Evolutionary conservation across 2,797 vertebrate genomes (phyloP).

Genomic region (Hapalemur alaotrensis): DNA sequence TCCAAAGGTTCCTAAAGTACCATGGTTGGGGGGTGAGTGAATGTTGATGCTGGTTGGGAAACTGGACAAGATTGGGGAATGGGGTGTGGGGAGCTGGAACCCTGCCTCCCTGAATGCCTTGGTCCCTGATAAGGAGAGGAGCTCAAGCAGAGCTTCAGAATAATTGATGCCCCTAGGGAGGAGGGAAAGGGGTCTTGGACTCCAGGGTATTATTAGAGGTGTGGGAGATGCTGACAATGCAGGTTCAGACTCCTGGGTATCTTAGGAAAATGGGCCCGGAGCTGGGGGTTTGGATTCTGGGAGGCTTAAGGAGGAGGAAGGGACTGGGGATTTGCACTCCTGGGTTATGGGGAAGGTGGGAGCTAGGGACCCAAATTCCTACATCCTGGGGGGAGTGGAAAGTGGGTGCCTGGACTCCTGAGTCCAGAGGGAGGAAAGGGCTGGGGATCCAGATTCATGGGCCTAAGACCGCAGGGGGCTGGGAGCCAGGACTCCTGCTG

Average conservation of each 20-base stretch:
- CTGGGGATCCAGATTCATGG: not conserved
- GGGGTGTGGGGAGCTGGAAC: not conserved
- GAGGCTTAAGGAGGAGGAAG: not conserved
- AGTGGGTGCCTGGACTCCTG: not conserved
- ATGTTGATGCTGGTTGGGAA: not conserved
- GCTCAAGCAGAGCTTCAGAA: not conserved
- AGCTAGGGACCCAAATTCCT: not conserved
- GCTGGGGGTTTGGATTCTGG: not conserved
- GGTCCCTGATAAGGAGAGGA: not conserved
- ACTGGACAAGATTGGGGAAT: not conserved
- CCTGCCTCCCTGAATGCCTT: not conserved
- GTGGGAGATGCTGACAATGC: fast-evolving
- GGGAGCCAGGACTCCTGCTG: no score
- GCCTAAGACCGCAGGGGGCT: not conserved
- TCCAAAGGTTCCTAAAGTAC: not conserved
- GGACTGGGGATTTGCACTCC: not conserved
- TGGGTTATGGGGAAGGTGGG: not conserved
- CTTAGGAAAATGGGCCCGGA: not conserved
- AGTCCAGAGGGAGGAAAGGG: no score
- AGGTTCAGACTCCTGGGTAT: not conserved
- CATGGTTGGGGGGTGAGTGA: not conserved
- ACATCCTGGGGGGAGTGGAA: no score
- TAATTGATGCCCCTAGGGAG: not conserved
- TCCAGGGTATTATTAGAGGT: not conserved
- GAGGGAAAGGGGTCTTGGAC: not conserved